Evolutionary conservation across 92 coral and sea anemone species (phyloP).

Genomic region (Isaurus tuberculatus): DNA sequence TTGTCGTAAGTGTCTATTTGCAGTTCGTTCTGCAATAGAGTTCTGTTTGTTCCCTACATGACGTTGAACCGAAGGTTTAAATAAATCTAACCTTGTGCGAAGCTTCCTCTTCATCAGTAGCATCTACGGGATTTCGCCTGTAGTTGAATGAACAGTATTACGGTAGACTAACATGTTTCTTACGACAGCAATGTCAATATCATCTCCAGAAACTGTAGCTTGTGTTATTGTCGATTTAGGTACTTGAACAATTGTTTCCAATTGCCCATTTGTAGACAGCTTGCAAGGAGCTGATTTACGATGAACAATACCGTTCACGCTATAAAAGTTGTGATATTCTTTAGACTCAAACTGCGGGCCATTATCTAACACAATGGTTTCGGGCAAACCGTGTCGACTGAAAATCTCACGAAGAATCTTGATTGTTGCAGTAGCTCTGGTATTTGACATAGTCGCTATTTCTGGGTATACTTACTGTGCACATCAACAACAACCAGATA

Average conservation of each 20-base stretch:
- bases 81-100: conserved; percentile 58
- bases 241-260: conserved; percentile 56
- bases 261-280: background rate
- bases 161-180: conserved; percentile 52
- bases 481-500: conserved; percentile 66
- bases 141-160: conserved; percentile 63
- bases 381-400: conserved; percentile 67
- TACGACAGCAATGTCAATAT: conserved; percentile 42
- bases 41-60: conserved; percentile 53
- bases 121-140: conserved; percentile 60
- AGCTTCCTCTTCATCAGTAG: conserved; percentile 66
- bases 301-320: conserved; percentile 24
- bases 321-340: conserved; percentile 50
- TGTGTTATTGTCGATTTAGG: conserved; percentile 51
- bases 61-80: conserved; percentile 46
- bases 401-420: conserved; percentile 44
- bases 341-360: conserved; percentile 34
- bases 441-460: conserved; percentile 63
- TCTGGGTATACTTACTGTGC: conserved; percentile 64
- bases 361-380: conserved; percentile 64
- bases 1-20: conserved; percentile 37
- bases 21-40: conserved; percentile 44
- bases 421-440: conserved; percentile 58
- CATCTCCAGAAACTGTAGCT: conserved; percentile 49
- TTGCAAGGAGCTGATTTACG: conserved; percentile 28